Evolutionary conservation across 2,113 vertebrate genomes (phyloP).

Genomic region (cattle (Bos taurus)): DNA sequence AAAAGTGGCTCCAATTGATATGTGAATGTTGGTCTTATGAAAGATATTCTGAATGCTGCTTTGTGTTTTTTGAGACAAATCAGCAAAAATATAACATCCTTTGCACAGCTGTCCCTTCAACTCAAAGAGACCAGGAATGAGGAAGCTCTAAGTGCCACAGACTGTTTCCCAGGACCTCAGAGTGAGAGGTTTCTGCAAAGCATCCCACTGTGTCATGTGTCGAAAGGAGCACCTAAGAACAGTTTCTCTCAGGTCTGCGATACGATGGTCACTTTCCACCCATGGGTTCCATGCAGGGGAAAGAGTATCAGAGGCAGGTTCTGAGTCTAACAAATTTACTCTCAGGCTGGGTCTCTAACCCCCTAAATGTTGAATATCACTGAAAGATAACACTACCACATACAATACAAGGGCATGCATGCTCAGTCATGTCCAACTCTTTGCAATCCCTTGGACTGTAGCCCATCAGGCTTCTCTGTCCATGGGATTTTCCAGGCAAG

Average conservation of each 20-base stretch:
- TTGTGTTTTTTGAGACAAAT: background rate
- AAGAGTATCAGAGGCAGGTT: background rate
- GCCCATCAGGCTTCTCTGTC: background rate
- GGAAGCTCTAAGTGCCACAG: background rate
- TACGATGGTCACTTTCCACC: background rate
- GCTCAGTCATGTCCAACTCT: background rate
- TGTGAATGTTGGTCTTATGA: background rate
- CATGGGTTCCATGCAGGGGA: too few species aligned
- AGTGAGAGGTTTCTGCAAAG: background rate
- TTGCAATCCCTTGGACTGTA: background rate
- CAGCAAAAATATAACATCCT: background rate
- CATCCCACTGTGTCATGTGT: background rate
- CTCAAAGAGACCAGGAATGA: background rate
- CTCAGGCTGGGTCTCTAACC: background rate
- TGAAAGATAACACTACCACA: background rate
- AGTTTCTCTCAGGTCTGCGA: background rate
- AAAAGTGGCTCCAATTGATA: background rate
- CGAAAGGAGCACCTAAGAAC: background rate
- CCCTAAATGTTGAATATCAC: background rate
- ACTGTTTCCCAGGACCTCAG: background rate
- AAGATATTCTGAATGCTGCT: background rate
- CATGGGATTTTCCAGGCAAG: background rate
- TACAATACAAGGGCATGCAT: fast-evolving
- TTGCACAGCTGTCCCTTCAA: background rate
- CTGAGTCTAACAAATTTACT: background rate